These are phyloP conservation scores for roundworm (Caenorhabditis elegans) DNA, from an alignment of 1,140 invertebrate genomes.

Conservation along the genomic window WBcel235 BX284605.5:1683501-1684000, in stretches of 20 bases:
- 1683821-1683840: neutral
- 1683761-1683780: neutral
- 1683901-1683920: no score
- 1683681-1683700: neutral
- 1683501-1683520: no score
- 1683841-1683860: neutral
- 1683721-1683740: neutral
- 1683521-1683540: neutral
- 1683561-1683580: neutral
- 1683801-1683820: neutral
- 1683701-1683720: conserved; percentile 9
- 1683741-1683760: neutral
- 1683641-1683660: conserved; percentile 1
- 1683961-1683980: conserved; percentile 28
- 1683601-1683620: neutral
- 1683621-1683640: neutral
- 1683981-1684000: neutral
- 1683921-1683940: neutral
- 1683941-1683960: neutral
- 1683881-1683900: no score
- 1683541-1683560: neutral
- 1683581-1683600: neutral
- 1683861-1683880: neutral
- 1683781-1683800: neutral
- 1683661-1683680: neutral